phyloP scores from a whole-genome alignment of 2,888 invertebrate genomes.

The Uropetala carovei region DNA sequence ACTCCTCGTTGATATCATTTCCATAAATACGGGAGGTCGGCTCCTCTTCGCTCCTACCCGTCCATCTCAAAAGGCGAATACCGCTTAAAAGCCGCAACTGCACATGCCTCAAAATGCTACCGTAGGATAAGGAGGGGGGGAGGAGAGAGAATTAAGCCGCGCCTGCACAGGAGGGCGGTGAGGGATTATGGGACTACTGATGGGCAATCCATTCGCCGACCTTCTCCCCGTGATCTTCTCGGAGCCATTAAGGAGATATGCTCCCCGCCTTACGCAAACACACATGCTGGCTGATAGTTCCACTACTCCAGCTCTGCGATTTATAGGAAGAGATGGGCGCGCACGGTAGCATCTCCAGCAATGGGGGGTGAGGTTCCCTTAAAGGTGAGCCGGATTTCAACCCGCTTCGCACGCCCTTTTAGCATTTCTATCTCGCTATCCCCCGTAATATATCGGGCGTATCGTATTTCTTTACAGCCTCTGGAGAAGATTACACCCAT shows the following conservation, averaged over 20 bases:
- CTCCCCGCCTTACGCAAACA: not conserved
- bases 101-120: no score
- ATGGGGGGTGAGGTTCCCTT: not conserved
- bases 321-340: not conserved
- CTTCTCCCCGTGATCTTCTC: not conserved
- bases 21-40: no score
- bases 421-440: not conserved
- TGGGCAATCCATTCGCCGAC: not conserved
- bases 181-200: not conserved
- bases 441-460: no score
- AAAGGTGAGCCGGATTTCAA: not conserved
- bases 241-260: not conserved
- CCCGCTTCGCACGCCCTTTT: not conserved
- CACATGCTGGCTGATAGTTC: not conserved
- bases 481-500: no score
- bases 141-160: not conserved
- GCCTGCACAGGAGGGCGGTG: not conserved
- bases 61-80: no score
- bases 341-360: not conserved
- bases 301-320: slow-evolving; percentile 1
- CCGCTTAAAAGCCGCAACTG: no score
- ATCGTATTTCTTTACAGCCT: no score
- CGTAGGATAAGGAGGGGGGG: not conserved
- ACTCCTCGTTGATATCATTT: no score
- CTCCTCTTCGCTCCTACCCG: no score